These are phyloP conservation scores for Amblyraja radiata DNA, from an alignment of 2,797 vertebrate species.

Conservation along the genomic window DNA sequence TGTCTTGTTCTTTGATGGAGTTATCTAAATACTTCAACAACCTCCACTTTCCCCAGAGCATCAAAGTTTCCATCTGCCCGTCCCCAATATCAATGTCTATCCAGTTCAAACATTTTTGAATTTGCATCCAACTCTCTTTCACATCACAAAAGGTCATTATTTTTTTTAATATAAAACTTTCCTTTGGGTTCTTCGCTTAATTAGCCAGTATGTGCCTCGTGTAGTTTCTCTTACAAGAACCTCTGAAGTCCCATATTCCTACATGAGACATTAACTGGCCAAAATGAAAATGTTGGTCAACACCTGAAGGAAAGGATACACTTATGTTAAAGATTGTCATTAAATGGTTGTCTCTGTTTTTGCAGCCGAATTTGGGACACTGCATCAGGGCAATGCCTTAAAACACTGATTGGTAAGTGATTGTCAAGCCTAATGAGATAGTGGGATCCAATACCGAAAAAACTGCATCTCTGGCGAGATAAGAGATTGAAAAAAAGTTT, in stretches of 20 bases:
- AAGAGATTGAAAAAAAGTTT: no score
- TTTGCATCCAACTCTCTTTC: background rate
- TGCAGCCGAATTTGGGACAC: constrained; percentile 97
- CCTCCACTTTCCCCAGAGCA: no score
- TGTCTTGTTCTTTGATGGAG: no score
- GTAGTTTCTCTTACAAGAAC: background rate
- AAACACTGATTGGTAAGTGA: constrained; percentile 91
- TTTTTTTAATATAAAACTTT: background rate
- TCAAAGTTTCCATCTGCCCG: no score
- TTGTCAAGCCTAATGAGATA: background rate
- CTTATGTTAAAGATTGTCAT: no score
- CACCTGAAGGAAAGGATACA: background rate
- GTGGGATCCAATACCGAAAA: background rate
- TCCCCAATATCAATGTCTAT: background rate
- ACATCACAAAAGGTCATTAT: background rate
- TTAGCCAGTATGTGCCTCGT: background rate
- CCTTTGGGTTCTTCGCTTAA: background rate
- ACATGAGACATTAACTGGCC: background rate
- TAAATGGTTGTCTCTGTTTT: constrained; percentile 33
- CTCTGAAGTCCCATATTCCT: background rate
- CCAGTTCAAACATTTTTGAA: background rate
- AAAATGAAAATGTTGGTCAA: background rate
- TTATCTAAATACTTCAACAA: no score
- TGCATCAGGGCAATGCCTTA: constrained; percentile 95
- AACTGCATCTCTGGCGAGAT: no score